These are phyloP conservation scores for Acanthoscelides obtectus DNA, from an alignment of 2,888 invertebrate genomes.

Conservation along the genomic window DNA sequence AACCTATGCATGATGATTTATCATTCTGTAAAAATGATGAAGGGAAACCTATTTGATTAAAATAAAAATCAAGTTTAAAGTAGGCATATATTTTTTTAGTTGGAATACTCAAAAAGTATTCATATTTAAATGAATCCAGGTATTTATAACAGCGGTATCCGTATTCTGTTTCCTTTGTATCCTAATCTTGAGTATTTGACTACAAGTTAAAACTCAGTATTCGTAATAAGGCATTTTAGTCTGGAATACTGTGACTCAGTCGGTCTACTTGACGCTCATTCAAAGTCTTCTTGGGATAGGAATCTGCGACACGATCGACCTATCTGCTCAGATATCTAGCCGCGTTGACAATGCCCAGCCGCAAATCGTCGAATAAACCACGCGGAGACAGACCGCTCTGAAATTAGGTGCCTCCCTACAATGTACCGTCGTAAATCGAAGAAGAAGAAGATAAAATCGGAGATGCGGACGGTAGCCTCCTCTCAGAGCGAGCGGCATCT, in stretches of 20 bases:
- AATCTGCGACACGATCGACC: not conserved
- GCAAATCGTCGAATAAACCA: not conserved
- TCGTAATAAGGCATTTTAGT: too few species aligned
- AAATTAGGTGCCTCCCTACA: not conserved
- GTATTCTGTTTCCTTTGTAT: too few species aligned
- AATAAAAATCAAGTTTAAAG: too few species aligned
- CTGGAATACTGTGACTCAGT: not conserved
- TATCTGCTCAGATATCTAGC: not conserved
- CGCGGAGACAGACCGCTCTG: not conserved
- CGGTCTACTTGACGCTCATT: not conserved
- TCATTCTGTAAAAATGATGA: too few species aligned
- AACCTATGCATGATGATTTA: too few species aligned
- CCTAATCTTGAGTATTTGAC: too few species aligned
- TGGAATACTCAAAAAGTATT: too few species aligned
- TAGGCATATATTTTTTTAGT: too few species aligned
- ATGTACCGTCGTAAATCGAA: not conserved
- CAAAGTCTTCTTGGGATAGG: not conserved
- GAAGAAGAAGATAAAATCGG: conserved; percentile 1
- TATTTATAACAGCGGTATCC: too few species aligned
- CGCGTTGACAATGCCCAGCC: not conserved
- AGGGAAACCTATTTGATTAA: too few species aligned
- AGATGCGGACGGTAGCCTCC: not conserved
- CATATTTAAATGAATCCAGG: too few species aligned
- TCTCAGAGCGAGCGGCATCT: not conserved
- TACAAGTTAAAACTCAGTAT: too few species aligned